Percentiles rank a stretch among this genome's conserved stretches.
Evolutionary conservation across 2,797 vertebrate genomes (phyloP).

Genomic region (Prunella strophiata): DNA sequence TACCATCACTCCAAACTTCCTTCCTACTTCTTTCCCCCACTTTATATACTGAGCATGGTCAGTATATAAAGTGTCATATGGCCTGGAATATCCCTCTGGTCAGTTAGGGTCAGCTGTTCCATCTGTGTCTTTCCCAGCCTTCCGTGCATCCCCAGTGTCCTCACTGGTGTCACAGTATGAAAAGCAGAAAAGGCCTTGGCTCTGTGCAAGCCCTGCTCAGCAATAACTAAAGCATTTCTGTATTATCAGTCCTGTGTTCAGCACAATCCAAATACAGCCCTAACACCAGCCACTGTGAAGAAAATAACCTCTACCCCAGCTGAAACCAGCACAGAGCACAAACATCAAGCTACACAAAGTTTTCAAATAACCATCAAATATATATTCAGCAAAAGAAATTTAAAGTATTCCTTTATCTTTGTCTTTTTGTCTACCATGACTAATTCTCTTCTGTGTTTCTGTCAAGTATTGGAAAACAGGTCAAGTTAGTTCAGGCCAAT

Average conservation of each 20-base stretch:
- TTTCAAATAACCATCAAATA: not conserved
- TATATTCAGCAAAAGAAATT: not conserved
- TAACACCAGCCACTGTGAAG: not conserved
- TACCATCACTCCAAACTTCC: not conserved
- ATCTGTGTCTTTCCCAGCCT: not conserved
- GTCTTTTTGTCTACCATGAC: not conserved
- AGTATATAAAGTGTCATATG: not conserved
- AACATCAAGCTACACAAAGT: not conserved
- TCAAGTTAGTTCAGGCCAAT: not conserved
- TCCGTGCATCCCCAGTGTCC: not conserved
- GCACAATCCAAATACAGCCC: not conserved
- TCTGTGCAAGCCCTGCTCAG: not conserved
- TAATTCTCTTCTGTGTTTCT: not conserved
- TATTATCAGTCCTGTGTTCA: not conserved
- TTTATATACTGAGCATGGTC: not conserved
- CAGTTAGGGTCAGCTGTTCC: not conserved
- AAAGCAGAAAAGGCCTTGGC: not conserved
- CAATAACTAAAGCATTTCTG: not conserved
- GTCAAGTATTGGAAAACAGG: not conserved
- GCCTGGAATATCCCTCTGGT: too few species aligned
- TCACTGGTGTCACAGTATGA: fast-evolving
- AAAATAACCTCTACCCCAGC: not conserved
- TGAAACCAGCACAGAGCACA: not conserved
- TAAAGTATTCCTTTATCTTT: not conserved
- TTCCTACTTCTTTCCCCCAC: not conserved